These are phyloP conservation scores for Heterocephalus glaber DNA, from an alignment of 2,113 vertebrate species.

Conservation along the genomic window DNA sequence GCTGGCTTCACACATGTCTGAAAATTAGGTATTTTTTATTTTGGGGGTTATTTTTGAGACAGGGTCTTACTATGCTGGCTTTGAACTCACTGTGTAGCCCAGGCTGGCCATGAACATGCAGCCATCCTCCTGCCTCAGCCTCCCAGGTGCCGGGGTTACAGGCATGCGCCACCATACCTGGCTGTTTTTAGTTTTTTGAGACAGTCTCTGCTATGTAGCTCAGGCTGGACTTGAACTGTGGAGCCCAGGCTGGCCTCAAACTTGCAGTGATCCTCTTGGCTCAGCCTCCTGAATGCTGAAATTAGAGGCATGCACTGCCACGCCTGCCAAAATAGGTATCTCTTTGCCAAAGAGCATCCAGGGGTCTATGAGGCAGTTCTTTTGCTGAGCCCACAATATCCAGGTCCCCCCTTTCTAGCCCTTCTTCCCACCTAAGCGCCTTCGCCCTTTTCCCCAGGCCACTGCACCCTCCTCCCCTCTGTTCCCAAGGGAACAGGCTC, in stretches of 20 bases:
- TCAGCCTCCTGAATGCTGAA: not conserved
- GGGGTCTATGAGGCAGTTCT: not conserved
- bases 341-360: not conserved
- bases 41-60: not conserved
- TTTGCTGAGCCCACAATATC: not conserved
- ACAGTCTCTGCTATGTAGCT: not conserved
- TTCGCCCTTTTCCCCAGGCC: not conserved
- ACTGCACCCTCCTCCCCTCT: constrained; percentile 47
- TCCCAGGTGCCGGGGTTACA: not conserved
- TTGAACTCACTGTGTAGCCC: not conserved
- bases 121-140: not conserved
- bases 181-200: not conserved
- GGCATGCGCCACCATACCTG: not conserved
- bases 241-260: not conserved
- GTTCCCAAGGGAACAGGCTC: constrained; percentile 42
- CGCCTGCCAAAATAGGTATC: not conserved
- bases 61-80: not conserved
- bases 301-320: not conserved
- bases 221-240: not conserved
- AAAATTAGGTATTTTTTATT: not conserved
- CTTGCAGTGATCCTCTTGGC: not conserved
- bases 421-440: not conserved
- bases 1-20: not conserved
- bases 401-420: not conserved
- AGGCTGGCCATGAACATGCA: not conserved